Evolutionary conservation across 2,113 vertebrate genomes (phyloP), one percentile per base, ranked within the genome.

Genomic region (Ceyx melanurus): DNA sequence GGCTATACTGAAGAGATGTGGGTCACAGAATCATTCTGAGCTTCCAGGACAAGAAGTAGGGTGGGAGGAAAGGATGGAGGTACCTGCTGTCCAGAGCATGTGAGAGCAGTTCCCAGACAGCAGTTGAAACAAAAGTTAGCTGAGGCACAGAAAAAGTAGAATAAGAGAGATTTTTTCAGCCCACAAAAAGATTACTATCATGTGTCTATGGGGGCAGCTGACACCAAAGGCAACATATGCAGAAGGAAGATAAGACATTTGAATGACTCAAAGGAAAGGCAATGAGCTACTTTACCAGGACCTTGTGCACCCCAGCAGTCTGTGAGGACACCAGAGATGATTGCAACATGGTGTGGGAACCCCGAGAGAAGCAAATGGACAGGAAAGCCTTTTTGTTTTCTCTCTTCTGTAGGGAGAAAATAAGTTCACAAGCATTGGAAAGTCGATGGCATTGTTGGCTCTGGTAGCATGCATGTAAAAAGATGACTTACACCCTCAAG

Each of bases 401-500:
- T 71, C 8, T 22, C 28, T 80, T 92, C 54, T 48, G 8, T 15
- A 33, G 40, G 46, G 16, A 89, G 18, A 11, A 58, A 80, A 40
- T 11, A 48, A 1, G 3, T 70, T 90, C 56, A 66, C 10, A 37
- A 71, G 37, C 42, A 50, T 54, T 35, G 50, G 23, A 31, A 62
- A 83, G 11, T 23, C 81, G 61, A 58, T 0, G 3, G 48, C 21
- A 4, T 28, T 64, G 33, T 9, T 75, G 42, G 58, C 12, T 88
- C 40, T 22, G 40, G 64, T 46, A 42, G 10, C 0, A 0, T 26
- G 23, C 11, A 4, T 19, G 22, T 18, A 37, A 83, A 57, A 54
- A 1, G 5, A 13, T 9, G 42, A 35, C 46, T 7, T 20, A 76
- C 60, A 48, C 13, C 22, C 43, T 51, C 28, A 17, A 40, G 65